Conservation (phyloP, 2,888 invertebrate genomes). For the Coleophora flavipennella region DNA sequence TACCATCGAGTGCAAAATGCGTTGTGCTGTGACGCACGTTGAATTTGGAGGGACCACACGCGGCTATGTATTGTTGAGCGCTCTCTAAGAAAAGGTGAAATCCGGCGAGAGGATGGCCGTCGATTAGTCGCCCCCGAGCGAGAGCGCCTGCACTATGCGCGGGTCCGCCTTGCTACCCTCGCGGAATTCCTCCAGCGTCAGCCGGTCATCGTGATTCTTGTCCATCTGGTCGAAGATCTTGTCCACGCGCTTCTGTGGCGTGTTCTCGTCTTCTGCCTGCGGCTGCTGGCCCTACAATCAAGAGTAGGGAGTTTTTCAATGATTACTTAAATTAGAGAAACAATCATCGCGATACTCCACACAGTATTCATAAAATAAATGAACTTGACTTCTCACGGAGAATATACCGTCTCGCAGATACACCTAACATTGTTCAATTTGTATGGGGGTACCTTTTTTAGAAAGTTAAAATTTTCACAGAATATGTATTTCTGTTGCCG, state of each 20-base stretch:
- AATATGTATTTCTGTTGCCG: no score
- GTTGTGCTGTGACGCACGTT: neutral
- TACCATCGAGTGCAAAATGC: no score
- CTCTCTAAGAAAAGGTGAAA: slow-evolving; percentile 51
- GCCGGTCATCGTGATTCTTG: slow-evolving; percentile 96
- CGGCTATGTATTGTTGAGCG: slow-evolving; percentile 19
- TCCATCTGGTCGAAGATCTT: slow-evolving; percentile 99
- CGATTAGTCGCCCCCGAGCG: slow-evolving; percentile 83
- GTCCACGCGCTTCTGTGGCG: slow-evolving; percentile 96
- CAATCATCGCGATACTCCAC: no score
- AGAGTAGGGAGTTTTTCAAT: neutral
- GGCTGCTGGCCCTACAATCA: slow-evolving; percentile 89
- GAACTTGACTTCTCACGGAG: no score
- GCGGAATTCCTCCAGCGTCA: slow-evolving; percentile 96
- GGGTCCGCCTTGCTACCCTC: slow-evolving; percentile 99
- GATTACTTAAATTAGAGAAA: no score
- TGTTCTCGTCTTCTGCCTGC: slow-evolving; percentile 90
- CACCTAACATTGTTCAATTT: no score
- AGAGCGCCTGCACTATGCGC: slow-evolving; percentile 96
- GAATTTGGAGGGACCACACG: slow-evolving; percentile 19
- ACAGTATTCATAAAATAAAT: no score
- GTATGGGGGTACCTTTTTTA: no score
- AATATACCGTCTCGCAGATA: no score
- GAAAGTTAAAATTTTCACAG: no score
- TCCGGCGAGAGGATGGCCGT: slow-evolving; percentile 67